A percentile compares a stretch with the other conserved stretches of the same genome.
Conservation (phyloP, 1,140 invertebrate genomes). For the Leucophenga varia region DNA sequence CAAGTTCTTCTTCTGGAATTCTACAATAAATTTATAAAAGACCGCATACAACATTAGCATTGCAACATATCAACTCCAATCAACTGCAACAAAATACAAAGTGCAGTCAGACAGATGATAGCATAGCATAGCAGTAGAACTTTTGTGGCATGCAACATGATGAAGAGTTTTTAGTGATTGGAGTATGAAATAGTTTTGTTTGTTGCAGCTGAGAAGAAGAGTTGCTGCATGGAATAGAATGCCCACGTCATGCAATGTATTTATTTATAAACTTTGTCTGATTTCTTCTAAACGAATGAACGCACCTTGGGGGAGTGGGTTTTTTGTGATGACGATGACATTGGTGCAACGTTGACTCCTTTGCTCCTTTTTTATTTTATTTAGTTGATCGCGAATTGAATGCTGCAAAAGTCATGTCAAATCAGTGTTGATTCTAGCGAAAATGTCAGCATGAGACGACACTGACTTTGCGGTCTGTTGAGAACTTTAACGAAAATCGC, state of each 20-base stretch:
- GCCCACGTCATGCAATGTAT: slow-evolving; percentile 6
- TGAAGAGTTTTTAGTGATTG: not conserved
- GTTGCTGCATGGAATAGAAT: no score
- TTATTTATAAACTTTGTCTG: slow-evolving; percentile 45
- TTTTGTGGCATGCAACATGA: not conserved
- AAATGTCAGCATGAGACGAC: slow-evolving; percentile 39
- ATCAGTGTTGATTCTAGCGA: slow-evolving; percentile 50
- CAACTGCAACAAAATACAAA: slow-evolving; percentile 39
- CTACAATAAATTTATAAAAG: slow-evolving; percentile 2
- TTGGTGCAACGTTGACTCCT: slow-evolving; percentile 26
- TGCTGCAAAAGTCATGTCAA: slow-evolving; percentile 50
- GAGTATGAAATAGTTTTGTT: not conserved
- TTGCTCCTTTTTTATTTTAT: no score
- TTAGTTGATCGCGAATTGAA: no score
- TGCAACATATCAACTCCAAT: slow-evolving; percentile 44
- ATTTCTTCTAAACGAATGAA: slow-evolving; percentile 40
- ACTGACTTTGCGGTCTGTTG: not conserved
- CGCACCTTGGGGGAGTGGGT: slow-evolving; percentile 30
- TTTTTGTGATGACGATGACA: slow-evolving; percentile 9
- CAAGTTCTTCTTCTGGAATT: slow-evolving; percentile 22
- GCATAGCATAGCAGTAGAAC: no score
- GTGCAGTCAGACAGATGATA: not conserved
- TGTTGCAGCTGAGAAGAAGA: no score
- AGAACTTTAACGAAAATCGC: no score
- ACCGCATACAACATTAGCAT: slow-evolving; percentile 35